Base-by-base conservation (phyloP, 2,888 invertebrate species). In the Lasioglossum zephyrum region DNA sequence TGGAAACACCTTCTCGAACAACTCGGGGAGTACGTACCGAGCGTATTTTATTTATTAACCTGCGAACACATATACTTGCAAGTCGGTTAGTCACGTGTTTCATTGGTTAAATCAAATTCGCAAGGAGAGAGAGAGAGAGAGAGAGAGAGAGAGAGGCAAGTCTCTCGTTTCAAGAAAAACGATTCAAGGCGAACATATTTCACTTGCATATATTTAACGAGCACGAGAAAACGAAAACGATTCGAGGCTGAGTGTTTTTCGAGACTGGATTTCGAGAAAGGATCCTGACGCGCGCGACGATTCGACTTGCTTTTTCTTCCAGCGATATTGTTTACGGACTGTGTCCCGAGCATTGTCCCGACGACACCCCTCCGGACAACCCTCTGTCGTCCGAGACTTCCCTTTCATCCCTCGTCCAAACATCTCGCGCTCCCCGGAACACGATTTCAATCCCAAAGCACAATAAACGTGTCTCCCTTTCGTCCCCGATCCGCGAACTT, bases 391-490 rank as follows among this genome's bases (percentile, higher is more conserved):
- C 9, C 66, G 36, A 66, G 66, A 36, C 66, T 49, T 49, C 41
- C 31, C 22, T 72, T 31, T 77, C 63, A 66, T 73, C 78, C 78
- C 79, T 36, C 18, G 73, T 63, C 18, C 66, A 57, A 73, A 74
- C 79, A 63, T 79, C 63, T 53, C 72, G n/a, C 70, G 18, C 44
- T 63, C 39, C 26, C 39, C 63, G 78, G 78, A 72, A 53, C 78
- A 73, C 79, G 66, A 79, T 82, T 80, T 82, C 82, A 60, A 72
- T 75, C 44, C 82, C 26, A 4, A 41, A 74, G 47, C 57, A 70
- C 74, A 70, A 82, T 75, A 80, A 80, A 70, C 74, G 80, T 70
- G 70, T 82, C 69, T 49, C 39, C 74, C 57, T 60, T 49, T 49
- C 49, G 73, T 74, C 44, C 22, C 39, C 74, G 53, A 49, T 39